A percentile compares a stretch with the other conserved stretches of the same genome.
Evolutionary conservation across 2,113 vertebrate species (phyloP).

Genomic region (Phylloscopus whistleri): DNA sequence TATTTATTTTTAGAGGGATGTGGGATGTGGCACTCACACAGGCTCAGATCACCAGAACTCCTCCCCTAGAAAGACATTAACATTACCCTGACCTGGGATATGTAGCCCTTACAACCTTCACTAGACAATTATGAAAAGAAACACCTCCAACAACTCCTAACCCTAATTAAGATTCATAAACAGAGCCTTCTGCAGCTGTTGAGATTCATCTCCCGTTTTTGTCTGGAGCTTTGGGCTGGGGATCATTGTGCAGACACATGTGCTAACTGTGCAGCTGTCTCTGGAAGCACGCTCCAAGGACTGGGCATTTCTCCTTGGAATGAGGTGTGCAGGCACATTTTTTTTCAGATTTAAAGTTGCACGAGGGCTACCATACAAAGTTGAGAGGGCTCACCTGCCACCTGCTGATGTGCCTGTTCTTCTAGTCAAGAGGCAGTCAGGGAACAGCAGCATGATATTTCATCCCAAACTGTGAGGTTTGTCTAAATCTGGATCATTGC

Average conservation of each 20-base stretch:
- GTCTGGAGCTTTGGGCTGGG: not conserved
- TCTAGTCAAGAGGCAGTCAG: not conserved
- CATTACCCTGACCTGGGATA: not conserved
- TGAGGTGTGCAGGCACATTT: not conserved
- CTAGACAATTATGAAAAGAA: not conserved
- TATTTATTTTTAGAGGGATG: not conserved
- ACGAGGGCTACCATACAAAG: not conserved
- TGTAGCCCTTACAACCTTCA: not conserved
- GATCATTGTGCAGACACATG: not conserved
- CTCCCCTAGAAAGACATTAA: not conserved
- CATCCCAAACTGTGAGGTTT: not conserved
- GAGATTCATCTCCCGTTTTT: not conserved
- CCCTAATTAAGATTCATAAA: not conserved
- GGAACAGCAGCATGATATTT: not conserved
- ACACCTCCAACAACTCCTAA: not conserved
- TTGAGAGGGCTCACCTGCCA: not conserved
- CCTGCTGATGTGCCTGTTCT: not conserved
- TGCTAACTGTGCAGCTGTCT: conserved; percentile 49
- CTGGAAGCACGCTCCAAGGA: not conserved
- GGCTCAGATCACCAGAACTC: not conserved
- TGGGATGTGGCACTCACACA: not conserved
- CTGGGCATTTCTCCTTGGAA: not conserved
- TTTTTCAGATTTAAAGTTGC: not conserved
- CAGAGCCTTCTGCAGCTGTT: conserved; percentile 22
- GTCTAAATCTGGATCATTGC: not conserved